phyloP scores from a whole-genome alignment of 1,140 invertebrate species.

The Meloidogyne exigua region DNA sequence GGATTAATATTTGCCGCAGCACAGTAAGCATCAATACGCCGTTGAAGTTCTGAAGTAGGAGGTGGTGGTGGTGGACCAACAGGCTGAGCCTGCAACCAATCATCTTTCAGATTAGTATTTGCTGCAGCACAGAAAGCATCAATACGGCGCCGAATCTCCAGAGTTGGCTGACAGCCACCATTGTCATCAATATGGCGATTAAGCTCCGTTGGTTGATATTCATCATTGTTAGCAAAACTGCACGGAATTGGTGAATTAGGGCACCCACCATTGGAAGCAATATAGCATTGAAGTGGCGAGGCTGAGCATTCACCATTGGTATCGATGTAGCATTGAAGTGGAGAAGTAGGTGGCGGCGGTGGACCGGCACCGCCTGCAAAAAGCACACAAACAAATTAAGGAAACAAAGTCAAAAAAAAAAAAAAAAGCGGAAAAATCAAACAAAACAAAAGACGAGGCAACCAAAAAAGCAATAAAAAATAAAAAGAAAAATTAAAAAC shows the following conservation, averaged over 20 bases:
- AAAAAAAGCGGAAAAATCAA: background rate
- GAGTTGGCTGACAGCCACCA: background rate
- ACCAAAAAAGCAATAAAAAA: background rate
- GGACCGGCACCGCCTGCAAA: background rate
- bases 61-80: conserved; percentile 12
- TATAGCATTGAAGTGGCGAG: background rate
- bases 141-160: background rate
- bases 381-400: conserved; percentile 9
- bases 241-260: background rate
- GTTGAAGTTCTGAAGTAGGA: conserved; percentile 8
- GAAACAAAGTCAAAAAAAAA: background rate
- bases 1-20: conserved; percentile 27
- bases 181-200: background rate
- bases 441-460: background rate
- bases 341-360: background rate
- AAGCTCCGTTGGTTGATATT: no score
- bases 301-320: background rate
- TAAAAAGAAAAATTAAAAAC: background rate
- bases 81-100: background rate
- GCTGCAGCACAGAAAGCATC: background rate
- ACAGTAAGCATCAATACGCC: conserved; percentile 32
- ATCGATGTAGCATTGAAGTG: background rate
- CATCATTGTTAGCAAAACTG: background rate
- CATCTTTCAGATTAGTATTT: background rate
- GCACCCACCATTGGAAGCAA: background rate